Conservation (phyloP, 1,140 invertebrate genomes). For the Saccostrea echinata region DNA sequence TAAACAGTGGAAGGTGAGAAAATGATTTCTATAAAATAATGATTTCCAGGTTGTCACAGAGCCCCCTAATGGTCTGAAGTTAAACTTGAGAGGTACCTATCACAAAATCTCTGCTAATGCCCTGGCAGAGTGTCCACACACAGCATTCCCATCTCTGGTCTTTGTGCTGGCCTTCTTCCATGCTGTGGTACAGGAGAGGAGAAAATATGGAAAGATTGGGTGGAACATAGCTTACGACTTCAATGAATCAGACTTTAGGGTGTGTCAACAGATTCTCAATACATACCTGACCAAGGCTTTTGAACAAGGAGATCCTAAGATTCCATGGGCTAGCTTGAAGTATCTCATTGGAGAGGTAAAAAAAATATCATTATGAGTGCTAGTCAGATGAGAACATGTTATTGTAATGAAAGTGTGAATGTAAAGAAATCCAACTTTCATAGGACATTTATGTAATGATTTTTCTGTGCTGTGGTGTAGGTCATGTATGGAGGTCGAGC, state of each 20-base stretch:
- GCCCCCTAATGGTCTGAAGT: conserved; percentile 92
- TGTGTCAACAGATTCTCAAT: conserved; percentile 90
- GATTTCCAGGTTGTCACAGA: conserved; percentile 89
- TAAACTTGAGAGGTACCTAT: conserved; percentile 93
- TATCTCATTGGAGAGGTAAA: conserved; percentile 93
- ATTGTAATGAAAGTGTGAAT: conserved; percentile 78
- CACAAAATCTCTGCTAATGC: conserved; percentile 88
- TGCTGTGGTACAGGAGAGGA: conserved; percentile 91
- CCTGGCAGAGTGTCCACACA: conserved; percentile 87
- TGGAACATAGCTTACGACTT: conserved; percentile 97
- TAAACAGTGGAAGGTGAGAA: no score
- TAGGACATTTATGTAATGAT: not conserved
- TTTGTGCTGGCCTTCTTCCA: conserved; percentile 95
- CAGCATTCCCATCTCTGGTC: conserved; percentile 87
- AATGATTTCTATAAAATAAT: not conserved
- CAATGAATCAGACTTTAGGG: conserved; percentile 94
- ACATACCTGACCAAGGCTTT: conserved; percentile 89
- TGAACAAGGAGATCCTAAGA: conserved; percentile 83
- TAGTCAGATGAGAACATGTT: not conserved
- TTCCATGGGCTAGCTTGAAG: conserved; percentile 94
- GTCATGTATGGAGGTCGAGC: conserved; percentile 96
- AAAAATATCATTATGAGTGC: not conserved
- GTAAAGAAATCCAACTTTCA: not conserved
- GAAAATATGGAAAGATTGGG: conserved; percentile 95
- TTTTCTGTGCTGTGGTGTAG: conserved; percentile 76